Conservation (phyloP, 2,888 invertebrate species). For the Ischnura elegans region DNA sequence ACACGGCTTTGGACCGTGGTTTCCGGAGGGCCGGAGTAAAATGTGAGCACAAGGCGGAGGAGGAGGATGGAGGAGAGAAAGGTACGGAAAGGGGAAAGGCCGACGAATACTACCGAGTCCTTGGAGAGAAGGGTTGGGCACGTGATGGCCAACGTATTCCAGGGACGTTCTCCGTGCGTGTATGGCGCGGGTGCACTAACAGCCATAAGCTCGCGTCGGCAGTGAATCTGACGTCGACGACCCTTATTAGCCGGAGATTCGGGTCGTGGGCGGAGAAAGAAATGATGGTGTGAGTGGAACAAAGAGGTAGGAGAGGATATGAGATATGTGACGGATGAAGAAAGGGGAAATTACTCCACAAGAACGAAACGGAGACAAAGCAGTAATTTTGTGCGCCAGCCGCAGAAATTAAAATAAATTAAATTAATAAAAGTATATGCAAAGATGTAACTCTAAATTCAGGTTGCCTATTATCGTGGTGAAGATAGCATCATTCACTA, state of each 20-base stretch:
- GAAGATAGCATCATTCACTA: too few species aligned
- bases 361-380: too few species aligned
- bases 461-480: too few species aligned
- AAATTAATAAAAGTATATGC: too few species aligned
- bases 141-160: background rate
- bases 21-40: slow-evolving; percentile 22
- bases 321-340: background rate
- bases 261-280: background rate
- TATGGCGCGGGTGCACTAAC: slow-evolving; percentile 30
- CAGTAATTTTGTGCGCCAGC: too few species aligned
- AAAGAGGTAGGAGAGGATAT: background rate
- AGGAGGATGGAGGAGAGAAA: background rate
- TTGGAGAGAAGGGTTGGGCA: background rate
- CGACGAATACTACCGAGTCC: background rate
- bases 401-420: too few species aligned
- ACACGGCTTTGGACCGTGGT: background rate
- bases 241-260: background rate
- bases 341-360: too few species aligned
- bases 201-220: slow-evolving; percentile 37
- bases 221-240: slow-evolving; percentile 19
- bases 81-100: background rate
- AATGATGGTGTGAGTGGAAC: too few species aligned
- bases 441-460: too few species aligned
- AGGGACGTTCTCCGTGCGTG: slow-evolving; percentile 29
- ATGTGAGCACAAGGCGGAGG: background rate